These are phyloP conservation scores for Pelochelys cantorii DNA, from an alignment of 2,797 vertebrate species.

Conservation along the genomic window DNA sequence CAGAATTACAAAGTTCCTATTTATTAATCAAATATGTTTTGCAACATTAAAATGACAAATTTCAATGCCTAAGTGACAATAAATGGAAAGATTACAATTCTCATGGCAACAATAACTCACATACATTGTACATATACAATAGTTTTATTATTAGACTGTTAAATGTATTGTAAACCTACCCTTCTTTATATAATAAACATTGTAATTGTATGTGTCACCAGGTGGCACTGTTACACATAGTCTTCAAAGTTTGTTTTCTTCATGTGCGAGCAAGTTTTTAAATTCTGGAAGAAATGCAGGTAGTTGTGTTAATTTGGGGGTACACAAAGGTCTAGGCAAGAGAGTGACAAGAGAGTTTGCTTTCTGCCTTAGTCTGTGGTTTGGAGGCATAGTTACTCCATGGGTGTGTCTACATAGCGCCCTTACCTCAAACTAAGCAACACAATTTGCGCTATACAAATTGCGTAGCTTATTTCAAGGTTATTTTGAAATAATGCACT, in stretches of 20 bases:
- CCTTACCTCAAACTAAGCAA: too few species aligned
- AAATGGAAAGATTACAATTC: slow-evolving; percentile 29
- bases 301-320: slow-evolving; percentile 9
- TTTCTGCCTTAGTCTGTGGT: not conserved
- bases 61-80: not conserved
- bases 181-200: slow-evolving; percentile 8
- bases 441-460: too few species aligned
- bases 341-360: not conserved
- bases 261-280: slow-evolving; percentile 27
- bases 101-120: slow-evolving; percentile 38
- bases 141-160: slow-evolving; percentile 31
- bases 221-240: slow-evolving; percentile 17
- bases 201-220: slow-evolving; percentile 36
- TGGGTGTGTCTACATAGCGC: too few species aligned
- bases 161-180: slow-evolving; percentile 38
- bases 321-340: slow-evolving; percentile 28
- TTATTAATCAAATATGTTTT: slow-evolving; percentile 38
- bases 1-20: not conserved
- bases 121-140: slow-evolving; percentile 14
- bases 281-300: slow-evolving; percentile 32
- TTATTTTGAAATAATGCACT: too few species aligned
- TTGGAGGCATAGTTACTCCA: not conserved
- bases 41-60: not conserved
- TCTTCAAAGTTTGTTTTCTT: slow-evolving; percentile 1
- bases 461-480: too few species aligned